Evolutionary conservation across 2,888 invertebrate genomes (phyloP), one percentile per base, ranked within the genome.

Genomic region (Meliscaeva auricollis): DNA sequence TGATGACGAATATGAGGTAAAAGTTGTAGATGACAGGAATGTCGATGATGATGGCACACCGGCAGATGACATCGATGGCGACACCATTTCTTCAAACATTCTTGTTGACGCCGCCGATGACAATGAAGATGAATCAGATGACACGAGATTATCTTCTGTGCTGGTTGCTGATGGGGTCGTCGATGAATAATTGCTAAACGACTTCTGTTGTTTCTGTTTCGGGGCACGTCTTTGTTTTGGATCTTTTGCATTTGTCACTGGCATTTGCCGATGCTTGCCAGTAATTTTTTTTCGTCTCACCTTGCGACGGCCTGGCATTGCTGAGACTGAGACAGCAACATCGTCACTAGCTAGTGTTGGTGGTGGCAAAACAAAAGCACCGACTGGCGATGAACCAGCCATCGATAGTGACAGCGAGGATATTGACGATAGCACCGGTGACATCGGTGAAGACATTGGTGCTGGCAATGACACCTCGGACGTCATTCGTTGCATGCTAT

Each of bases 231-330:
- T 87, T 54, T 83, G 72, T 73, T 83, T 87, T 60, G 84, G 75
- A 75, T 88, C 87, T 82, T 84, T 87, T 41, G 84, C 75, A 72
- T 82, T 87, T 44, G 72, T 17, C 54, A 66, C 56, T 70, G 62
- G 75, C 15, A 41, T 30, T 79, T 85, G 83, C 68, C 80, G 75
- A 41, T 74, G 73, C 35, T 77, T 79, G 38, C 22, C 50, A 48
- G 32, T 20, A 50, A 50, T 78, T 87, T 90, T 90, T 90, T 90
- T 91, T 89, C 91, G 89, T 82, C 90, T 88, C 13, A 89, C 90
- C 81, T 91, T 91, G 60, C 90, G 90, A 44, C 76, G 76, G 7
- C 48, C 50, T 17, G 85, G 68, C 30, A 62, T 73, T 22, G 50
- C 66, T 20, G 66, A 66, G 6, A 54, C 44, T 9, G 73, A 54